A percentile compares a stretch with the other conserved stretches of the same genome.
Evolutionary conservation across 2,888 invertebrate species (phyloP).

Genomic region (Dolichomitus sp.): DNA sequence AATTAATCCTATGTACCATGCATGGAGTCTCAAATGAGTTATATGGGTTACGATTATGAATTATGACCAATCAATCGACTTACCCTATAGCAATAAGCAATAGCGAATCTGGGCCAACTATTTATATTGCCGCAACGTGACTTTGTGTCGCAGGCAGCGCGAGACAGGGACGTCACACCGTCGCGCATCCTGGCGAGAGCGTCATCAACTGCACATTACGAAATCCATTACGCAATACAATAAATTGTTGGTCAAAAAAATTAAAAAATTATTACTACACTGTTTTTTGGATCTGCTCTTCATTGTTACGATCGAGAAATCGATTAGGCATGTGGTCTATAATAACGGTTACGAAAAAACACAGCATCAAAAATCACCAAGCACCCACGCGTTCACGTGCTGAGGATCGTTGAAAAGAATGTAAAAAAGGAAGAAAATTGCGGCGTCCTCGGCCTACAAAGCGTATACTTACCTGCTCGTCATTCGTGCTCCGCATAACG

Average conservation of each 20-base stretch:
- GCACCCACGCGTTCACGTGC: background rate
- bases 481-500: constrained; percentile 70
- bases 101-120: constrained; percentile 71
- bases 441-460: constrained; percentile 77
- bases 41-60: constrained; percentile 12
- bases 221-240: background rate
- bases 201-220: background rate
- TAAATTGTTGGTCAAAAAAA: background rate
- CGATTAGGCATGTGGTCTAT: background rate
- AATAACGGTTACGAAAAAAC: constrained; percentile 7
- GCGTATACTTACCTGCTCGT: constrained; percentile 52
- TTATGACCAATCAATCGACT: constrained; percentile 65
- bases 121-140: constrained; percentile 72
- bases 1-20: background rate
- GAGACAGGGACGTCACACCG: background rate
- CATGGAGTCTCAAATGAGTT: background rate
- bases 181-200: background rate
- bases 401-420: constrained; percentile 17
- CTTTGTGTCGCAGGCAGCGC: constrained; percentile 9
- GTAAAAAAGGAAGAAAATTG: constrained; percentile 33
- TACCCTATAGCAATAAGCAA: constrained; percentile 28
- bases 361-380: background rate
- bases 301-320: background rate
- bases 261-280: background rate
- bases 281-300: background rate